These are phyloP conservation scores for Microplitis manilae DNA, from an alignment of 2,888 invertebrate genomes.

Conservation along the genomic window DNA sequence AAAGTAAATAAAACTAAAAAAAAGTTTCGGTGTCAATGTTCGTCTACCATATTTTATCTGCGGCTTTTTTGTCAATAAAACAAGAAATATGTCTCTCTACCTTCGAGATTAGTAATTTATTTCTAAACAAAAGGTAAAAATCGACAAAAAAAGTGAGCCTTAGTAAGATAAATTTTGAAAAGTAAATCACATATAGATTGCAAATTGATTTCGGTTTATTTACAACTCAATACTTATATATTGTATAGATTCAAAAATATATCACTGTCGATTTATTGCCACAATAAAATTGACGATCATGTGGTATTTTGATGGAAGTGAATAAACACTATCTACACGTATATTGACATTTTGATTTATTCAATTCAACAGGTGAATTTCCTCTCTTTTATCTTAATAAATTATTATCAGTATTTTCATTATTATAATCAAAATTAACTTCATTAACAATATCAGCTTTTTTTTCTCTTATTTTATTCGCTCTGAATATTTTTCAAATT, in stretches of 20 bases:
- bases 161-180: not conserved
- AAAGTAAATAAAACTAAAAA: conserved; percentile 15
- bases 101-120: conserved; percentile 19
- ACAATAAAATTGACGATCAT: not conserved
- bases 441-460: not conserved
- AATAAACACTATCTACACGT: not conserved
- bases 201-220: too few species aligned
- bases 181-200: too few species aligned
- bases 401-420: not conserved
- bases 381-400: not conserved
- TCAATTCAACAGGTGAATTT: conserved; percentile 1
- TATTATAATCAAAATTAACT: not conserved
- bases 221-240: too few species aligned
- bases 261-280: not conserved
- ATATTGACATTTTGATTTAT: not conserved
- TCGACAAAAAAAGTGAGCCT: not conserved
- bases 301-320: not conserved
- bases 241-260: too few species aligned
- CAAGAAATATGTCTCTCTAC: not conserved
- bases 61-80: conserved; percentile 16
- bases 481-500: not conserved
- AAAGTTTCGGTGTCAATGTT: conserved; percentile 14
- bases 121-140: conserved; percentile 22
- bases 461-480: too few species aligned
- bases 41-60: conserved; percentile 21